Evolutionary conservation across 2,113 vertebrate genomes (phyloP).

Genomic region (Polyodon spathula): DNA sequence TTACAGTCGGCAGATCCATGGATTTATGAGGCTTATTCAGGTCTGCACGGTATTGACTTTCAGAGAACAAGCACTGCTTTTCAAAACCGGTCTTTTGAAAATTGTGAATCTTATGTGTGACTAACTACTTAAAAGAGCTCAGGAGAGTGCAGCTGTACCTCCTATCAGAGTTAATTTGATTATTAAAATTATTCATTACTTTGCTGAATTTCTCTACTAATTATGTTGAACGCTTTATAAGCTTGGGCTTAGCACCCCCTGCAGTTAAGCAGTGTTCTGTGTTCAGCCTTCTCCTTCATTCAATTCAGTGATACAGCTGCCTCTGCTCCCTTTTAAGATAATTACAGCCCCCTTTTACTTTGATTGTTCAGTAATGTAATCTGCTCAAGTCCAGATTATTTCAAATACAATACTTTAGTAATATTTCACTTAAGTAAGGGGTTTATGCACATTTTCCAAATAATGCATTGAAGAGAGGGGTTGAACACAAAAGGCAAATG

Average conservation of each 20-base stretch:
- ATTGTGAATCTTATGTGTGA: too few species aligned
- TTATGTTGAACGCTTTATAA: constrained; percentile 38
- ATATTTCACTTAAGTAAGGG: constrained; percentile 52
- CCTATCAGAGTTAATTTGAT: too few species aligned
- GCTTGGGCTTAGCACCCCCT: constrained; percentile 66
- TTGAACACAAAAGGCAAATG: constrained; percentile 48
- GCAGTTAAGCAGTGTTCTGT: constrained; percentile 47
- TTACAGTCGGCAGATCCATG: too few species aligned
- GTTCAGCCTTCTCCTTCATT: constrained; percentile 34
- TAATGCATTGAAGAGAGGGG: constrained; percentile 51
- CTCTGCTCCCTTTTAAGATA: constrained; percentile 52
- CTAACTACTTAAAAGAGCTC: too few species aligned
- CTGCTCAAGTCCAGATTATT: constrained; percentile 60
- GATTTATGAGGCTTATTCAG: too few species aligned
- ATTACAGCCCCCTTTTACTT: constrained; percentile 64
- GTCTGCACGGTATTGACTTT: too few species aligned
- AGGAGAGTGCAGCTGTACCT: too few species aligned
- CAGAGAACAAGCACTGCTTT: too few species aligned
- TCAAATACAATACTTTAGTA: constrained; percentile 51
- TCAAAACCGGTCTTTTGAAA: too few species aligned
- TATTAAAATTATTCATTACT: too few species aligned
- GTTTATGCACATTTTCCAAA: constrained; percentile 55
- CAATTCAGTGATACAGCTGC: constrained; percentile 25
- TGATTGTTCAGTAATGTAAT: constrained; percentile 70
- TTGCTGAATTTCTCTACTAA: not conserved